These are phyloP conservation scores for Sebastes vulpes DNA, from an alignment of 2,797 vertebrate genomes.

Conservation along the genomic window DNA sequence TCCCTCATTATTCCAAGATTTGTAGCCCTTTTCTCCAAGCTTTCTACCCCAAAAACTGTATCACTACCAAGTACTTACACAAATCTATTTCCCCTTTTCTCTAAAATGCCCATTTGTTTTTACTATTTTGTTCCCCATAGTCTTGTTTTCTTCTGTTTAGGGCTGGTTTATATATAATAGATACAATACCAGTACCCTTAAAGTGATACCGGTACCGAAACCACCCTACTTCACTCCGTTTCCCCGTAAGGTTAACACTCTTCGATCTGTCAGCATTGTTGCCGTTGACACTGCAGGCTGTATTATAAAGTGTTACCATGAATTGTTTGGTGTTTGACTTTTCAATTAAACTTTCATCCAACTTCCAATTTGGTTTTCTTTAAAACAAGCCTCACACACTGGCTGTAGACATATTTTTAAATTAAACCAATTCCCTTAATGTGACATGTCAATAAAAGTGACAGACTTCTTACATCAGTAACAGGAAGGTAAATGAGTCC, in stretches of 20 bases:
- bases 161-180: no score
- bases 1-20: not conserved
- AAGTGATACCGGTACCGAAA: no score
- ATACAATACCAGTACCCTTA: no score
- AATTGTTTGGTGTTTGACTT: not conserved
- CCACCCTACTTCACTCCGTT: no score
- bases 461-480: constrained; percentile 7
- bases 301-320: not conserved
- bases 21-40: not conserved
- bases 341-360: not conserved
- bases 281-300: not conserved
- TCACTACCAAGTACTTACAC: not conserved
- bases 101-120: no score
- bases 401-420: not conserved
- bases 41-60: not conserved
- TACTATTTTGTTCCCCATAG: no score
- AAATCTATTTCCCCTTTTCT: no score
- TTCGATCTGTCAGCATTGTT: no score
- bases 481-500: constrained; percentile 7
- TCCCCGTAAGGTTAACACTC: no score
- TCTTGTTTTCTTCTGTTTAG: no score
- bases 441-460: not conserved
- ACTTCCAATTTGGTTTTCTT: not conserved
- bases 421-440: not conserved
- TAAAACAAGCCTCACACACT: not conserved